Evolutionary conservation across 2,797 vertebrate genomes (phyloP).

Genomic region (Coccyzus lansbergi): DNA sequence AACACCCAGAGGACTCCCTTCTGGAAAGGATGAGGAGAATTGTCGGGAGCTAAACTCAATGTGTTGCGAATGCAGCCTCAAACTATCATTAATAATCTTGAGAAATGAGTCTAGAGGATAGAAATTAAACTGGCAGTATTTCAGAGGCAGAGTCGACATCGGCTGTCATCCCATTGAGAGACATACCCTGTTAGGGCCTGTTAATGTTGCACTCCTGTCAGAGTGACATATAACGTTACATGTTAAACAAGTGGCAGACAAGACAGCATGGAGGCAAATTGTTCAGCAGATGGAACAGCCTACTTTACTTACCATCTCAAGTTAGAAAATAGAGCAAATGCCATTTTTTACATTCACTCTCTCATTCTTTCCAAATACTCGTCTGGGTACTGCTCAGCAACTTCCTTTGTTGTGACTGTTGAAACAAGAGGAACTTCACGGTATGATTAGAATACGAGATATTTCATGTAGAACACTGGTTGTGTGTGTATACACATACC

Average conservation of each 20-base stretch:
- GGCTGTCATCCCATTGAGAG: conserved; percentile 38
- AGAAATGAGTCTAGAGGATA: conserved; percentile 47
- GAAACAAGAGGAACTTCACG: not conserved
- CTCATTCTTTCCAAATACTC: conserved; percentile 1
- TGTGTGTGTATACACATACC: not conserved
- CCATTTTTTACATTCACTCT: not conserved
- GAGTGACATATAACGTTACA: conserved; percentile 46
- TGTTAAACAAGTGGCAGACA: conserved; percentile 46
- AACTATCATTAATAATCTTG: conserved; percentile 59
- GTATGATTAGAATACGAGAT: not conserved
- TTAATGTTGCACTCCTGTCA: conserved; percentile 58
- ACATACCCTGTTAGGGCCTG: conserved; percentile 37
- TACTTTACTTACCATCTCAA: conserved; percentile 46
- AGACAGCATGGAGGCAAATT: conserved; percentile 33
- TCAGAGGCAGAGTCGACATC: conserved; percentile 42
- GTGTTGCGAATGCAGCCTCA: conserved; percentile 39
- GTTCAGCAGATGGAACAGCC: conserved; percentile 42
- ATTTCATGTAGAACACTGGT: not conserved
- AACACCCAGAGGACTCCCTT: conserved; percentile 40
- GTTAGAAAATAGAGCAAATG: conserved; percentile 2
- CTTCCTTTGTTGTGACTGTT: not conserved
- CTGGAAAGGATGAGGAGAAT: conserved; percentile 38
- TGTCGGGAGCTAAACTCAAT: conserved; percentile 20
- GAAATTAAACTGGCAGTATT: conserved; percentile 32
- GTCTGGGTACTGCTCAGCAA: not conserved